Percentiles rank a stretch among this genome's conserved stretches.
Evolutionary conservation across 2,113 vertebrate species (phyloP).

Genomic region (Rhinolophus ferrumequinum): DNA sequence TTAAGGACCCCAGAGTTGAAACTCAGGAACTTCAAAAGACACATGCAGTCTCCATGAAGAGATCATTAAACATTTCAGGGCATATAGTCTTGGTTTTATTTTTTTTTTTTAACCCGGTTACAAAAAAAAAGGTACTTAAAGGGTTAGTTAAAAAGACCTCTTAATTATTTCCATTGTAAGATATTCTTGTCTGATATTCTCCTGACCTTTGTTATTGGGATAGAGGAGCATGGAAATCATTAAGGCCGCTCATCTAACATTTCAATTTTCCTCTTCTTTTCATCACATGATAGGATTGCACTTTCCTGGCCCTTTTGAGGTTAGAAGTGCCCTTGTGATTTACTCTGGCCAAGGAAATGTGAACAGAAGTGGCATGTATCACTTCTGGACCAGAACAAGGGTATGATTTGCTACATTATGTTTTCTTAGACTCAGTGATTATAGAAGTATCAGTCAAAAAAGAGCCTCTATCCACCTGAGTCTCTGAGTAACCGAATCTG

Average conservation of each 20-base stretch:
- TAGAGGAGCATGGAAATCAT: not conserved
- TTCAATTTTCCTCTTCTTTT: not conserved
- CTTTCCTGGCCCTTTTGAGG: not conserved
- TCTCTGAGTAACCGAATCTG: not conserved
- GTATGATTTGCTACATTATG: not conserved
- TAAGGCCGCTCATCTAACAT: not conserved
- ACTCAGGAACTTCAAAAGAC: not conserved
- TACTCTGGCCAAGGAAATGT: not conserved
- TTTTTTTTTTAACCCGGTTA: not conserved
- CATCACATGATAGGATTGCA: not conserved
- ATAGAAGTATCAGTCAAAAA: not conserved
- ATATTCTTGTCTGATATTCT: not conserved
- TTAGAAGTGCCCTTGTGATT: not conserved
- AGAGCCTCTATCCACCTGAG: not conserved
- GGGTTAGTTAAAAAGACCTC: not conserved
- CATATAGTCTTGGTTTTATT: not conserved
- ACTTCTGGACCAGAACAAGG: not conserved
- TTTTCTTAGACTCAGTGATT: not conserved
- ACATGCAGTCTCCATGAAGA: not conserved
- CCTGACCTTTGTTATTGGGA: not conserved
- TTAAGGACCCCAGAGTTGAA: not conserved
- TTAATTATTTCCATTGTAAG: not conserved
- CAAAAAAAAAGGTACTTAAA: not conserved
- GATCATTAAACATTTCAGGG: not conserved
- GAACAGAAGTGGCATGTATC: not conserved